These are phyloP conservation scores for Dicrostonyx torquatus DNA, from an alignment of 2,797 vertebrate genomes.

Conservation along the genomic window DNA sequence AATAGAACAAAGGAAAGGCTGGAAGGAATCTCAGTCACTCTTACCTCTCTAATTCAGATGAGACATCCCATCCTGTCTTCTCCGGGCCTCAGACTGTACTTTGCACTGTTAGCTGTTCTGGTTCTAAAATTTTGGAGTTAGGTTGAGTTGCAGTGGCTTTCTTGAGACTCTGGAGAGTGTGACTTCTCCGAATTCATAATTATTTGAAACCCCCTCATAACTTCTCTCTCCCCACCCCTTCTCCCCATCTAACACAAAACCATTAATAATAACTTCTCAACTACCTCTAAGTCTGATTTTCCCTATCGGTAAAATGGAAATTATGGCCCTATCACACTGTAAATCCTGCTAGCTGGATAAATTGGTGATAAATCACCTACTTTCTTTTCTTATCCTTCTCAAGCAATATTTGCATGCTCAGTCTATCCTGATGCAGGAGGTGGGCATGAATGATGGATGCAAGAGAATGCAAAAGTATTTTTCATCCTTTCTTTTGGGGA, in stretches of 20 bases:
- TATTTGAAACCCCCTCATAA: background rate
- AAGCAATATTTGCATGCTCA: background rate
- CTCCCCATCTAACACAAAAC: background rate
- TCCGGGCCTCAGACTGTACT: background rate
- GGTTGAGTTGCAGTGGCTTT: background rate
- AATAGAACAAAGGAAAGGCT: background rate
- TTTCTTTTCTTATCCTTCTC: background rate
- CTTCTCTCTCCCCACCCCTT: background rate
- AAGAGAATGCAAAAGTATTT: background rate
- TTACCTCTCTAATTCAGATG: background rate
- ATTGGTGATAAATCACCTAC: background rate
- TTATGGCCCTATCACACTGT: background rate
- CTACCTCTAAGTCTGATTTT: constrained; percentile 10
- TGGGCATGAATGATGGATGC: fast-evolving
- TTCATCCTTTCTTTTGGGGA: background rate
- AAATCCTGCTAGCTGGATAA: background rate
- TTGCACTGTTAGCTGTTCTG: background rate
- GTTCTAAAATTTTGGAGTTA: background rate
- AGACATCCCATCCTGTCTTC: background rate
- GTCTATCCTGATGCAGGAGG: background rate
- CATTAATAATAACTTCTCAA: background rate
- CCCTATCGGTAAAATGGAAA: background rate
- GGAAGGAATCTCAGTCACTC: background rate
- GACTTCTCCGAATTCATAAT: background rate
- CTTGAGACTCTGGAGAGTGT: background rate